phyloP scores from a whole-genome alignment of 2,888 invertebrate genomes.

The Pachycephus smyrnensis region DNA sequence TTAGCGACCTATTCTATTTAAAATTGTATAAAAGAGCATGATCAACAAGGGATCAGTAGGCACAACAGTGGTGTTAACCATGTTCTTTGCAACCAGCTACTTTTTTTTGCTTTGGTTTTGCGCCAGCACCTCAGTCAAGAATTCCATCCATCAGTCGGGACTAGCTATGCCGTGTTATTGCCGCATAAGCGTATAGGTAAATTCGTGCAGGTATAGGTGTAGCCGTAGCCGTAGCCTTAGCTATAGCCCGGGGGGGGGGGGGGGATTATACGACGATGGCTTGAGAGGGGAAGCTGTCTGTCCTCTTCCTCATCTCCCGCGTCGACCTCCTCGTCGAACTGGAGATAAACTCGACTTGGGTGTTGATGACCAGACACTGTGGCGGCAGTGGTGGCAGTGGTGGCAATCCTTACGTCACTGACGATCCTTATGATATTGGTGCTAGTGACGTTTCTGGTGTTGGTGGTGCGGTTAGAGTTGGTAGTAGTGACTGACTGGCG shows the following conservation, averaged over 20 bases:
- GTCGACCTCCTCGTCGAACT: constrained; percentile 8
- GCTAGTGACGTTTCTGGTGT: constrained; percentile 34
- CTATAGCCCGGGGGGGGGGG: constrained; percentile 26
- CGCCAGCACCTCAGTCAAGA: constrained; percentile 42
- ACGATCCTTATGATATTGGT: background rate
- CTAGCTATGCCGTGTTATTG: constrained; percentile 39
- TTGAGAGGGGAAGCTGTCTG: constrained; percentile 31
- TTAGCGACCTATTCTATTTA: background rate
- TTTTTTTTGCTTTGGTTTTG: constrained; percentile 52
- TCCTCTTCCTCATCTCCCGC: constrained; percentile 20
- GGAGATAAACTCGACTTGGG: constrained; percentile 42
- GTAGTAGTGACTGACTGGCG: constrained; percentile 1
- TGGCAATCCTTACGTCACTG: constrained; percentile 31
- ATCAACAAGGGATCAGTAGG: background rate
- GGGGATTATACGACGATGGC: constrained; percentile 11
- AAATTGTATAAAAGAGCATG: background rate
- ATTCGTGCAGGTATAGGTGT: constrained; percentile 39
- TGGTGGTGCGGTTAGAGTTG: constrained; percentile 50
- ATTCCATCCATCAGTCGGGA: constrained; percentile 52
- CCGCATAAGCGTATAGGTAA: constrained; percentile 34
- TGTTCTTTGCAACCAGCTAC: constrained; percentile 32
- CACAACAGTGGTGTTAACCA: background rate
- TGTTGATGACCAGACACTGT: constrained; percentile 59
- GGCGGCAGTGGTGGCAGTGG: constrained; percentile 51
- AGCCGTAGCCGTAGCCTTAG: constrained; percentile 30